phyloP scores from a whole-genome alignment of 1,140 invertebrate species.

The Achroia grisella region DNA sequence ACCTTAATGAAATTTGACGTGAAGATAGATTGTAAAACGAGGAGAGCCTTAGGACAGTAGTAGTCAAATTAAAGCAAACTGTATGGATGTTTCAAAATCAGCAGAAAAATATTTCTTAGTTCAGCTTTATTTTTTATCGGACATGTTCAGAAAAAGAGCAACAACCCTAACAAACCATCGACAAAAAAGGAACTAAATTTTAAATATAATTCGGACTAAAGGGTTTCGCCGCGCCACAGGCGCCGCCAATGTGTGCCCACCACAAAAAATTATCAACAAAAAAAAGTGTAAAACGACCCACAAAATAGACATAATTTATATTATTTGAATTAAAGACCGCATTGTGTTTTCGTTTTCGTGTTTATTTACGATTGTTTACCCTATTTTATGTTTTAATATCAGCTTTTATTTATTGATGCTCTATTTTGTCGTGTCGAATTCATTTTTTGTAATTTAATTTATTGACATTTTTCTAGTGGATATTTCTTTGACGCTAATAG shows the following conservation, averaged over 20 bases:
- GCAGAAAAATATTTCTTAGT: slow-evolving; percentile 23
- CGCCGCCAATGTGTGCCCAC: slow-evolving; percentile 37
- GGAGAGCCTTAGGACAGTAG: too few species aligned
- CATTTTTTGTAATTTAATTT: neutral
- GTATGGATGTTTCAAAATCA: neutral
- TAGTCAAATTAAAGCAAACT: too few species aligned
- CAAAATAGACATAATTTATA: slow-evolving; percentile 69
- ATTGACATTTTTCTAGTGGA: slow-evolving; percentile 32
- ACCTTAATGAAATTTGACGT: too few species aligned
- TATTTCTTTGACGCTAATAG: slow-evolving; percentile 29
- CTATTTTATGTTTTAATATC: slow-evolving; percentile 72
- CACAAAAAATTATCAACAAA: slow-evolving; percentile 51
- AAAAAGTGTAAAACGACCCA: slow-evolving; percentile 65
- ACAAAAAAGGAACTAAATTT: slow-evolving; percentile 22
- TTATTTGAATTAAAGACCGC: slow-evolving; percentile 51
- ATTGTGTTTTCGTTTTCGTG: slow-evolving; percentile 66
- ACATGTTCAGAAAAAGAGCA: slow-evolving; percentile 21
- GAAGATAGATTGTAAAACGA: too few species aligned
- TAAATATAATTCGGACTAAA: slow-evolving; percentile 39
- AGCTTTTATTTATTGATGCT: slow-evolving; percentile 49
- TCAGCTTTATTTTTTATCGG: slow-evolving; percentile 7
- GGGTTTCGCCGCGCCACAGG: slow-evolving; percentile 50
- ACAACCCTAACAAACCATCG: slow-evolving; percentile 5
- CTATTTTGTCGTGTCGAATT: slow-evolving; percentile 40
- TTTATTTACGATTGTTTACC: slow-evolving; percentile 72